Conservation (phyloP, 2,113 vertebrate genomes). For the Pachypanchax playfairii region DNA sequence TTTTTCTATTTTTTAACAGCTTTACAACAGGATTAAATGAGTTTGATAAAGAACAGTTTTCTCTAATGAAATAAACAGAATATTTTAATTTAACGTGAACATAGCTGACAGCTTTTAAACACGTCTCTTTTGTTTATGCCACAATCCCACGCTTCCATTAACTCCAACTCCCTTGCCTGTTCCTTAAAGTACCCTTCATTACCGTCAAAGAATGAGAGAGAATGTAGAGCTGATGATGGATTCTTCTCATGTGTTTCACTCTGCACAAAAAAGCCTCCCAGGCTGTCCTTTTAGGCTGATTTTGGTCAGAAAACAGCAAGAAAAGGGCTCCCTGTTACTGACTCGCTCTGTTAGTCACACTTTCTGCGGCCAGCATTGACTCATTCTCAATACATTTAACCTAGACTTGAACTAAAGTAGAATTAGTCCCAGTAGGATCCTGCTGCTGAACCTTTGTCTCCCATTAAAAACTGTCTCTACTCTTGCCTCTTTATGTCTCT, state of each 20-base stretch:
- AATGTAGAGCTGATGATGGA: conserved; percentile 71
- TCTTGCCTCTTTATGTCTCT: conserved; percentile 8
- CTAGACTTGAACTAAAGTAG: conserved; percentile 85
- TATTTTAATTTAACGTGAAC: conserved; percentile 20
- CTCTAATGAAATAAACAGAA: conserved; percentile 8
- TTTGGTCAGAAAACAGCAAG: conserved; percentile 59
- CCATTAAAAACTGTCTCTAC: conserved; percentile 39
- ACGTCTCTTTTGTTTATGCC: conserved; percentile 39
- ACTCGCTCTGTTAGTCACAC: conserved; percentile 87
- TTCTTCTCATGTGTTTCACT: conserved; percentile 68
- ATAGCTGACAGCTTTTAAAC: conserved; percentile 32
- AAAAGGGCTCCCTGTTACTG: conserved; percentile 79
- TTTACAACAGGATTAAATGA: background rate
- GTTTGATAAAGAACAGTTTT: background rate
- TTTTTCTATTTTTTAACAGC: background rate
- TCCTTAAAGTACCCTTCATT: conserved; percentile 43
- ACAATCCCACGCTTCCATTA: conserved; percentile 53
- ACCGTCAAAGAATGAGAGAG: conserved; percentile 42
- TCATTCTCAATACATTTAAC: conserved; percentile 86
- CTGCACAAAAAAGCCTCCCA: conserved; percentile 34
- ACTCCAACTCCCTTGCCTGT: conserved; percentile 6
- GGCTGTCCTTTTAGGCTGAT: conserved; percentile 36
- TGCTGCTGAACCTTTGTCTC: conserved; percentile 45
- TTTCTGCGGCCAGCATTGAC: conserved; percentile 83
- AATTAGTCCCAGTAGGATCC: conserved; percentile 80